Percentiles rank a stretch among this genome's conserved stretches.
Conservation (phyloP, 2,888 invertebrate species). For the Lepas anatifera region DNA sequence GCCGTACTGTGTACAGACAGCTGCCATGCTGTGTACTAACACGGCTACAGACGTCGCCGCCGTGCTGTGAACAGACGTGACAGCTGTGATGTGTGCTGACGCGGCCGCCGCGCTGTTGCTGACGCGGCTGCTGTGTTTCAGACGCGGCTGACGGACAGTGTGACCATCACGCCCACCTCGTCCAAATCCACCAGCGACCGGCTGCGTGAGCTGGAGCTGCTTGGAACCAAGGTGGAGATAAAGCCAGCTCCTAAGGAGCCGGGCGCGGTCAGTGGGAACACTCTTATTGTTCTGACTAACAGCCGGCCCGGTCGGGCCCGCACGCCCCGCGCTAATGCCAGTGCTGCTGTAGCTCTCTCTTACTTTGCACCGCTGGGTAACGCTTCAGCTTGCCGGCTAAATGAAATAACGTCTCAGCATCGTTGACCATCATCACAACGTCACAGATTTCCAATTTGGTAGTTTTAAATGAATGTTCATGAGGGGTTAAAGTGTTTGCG, state of each 20-base stretch:
- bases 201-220: constrained; percentile 5
- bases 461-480: too few relatives aligned
- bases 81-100: neutral
- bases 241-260: neutral
- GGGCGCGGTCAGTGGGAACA: constrained; percentile 3
- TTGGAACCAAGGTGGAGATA: constrained; percentile 11
- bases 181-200: neutral
- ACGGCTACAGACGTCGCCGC: too few relatives aligned
- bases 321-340: neutral
- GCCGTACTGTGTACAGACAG: too few relatives aligned
- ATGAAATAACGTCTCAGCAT: too few relatives aligned
- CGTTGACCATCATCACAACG: too few relatives aligned
- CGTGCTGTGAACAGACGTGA: neutral
- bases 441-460: too few relatives aligned
- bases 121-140: neutral
- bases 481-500: too few relatives aligned
- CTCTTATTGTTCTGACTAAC: neutral
- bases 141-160: constrained; percentile 1
- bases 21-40: too few relatives aligned
- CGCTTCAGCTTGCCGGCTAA: too few relatives aligned
- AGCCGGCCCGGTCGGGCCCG: neutral
- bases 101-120: neutral
- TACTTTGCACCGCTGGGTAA: too few relatives aligned
- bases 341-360: too few relatives aligned
- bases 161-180: constrained; percentile 11